Conservation (phyloP, 2,888 invertebrate genomes). For the Phengaris arion region DNA sequence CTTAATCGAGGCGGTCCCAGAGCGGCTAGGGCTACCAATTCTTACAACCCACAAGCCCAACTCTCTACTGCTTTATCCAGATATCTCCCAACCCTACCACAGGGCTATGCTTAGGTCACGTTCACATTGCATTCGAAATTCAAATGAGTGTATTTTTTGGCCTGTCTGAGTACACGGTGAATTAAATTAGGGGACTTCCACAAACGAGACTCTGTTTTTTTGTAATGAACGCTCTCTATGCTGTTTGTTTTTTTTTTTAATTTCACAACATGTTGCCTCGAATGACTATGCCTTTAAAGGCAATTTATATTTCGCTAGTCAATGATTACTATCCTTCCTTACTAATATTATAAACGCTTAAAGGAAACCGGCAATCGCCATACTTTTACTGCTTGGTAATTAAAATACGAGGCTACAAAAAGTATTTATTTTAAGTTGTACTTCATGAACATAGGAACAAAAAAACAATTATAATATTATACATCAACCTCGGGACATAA, state of each 20-base stretch:
- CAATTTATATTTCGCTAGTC: neutral
- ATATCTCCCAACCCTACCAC: conserved; percentile 41
- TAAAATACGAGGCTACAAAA: too few species aligned
- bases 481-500: too few species aligned
- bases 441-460: too few species aligned
- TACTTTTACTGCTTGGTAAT: too few species aligned
- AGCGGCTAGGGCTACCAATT: conserved; percentile 36
- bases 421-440: too few species aligned
- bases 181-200: conserved; percentile 61
- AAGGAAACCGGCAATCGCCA: too few species aligned
- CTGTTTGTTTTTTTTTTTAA: conserved; percentile 2
- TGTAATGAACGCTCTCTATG: conserved; percentile 33
- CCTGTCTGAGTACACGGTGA: conserved; percentile 64
- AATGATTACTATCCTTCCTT: neutral
- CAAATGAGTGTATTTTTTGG: conserved; percentile 74
- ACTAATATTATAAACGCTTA: neutral
- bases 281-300: neutral
- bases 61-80: neutral
- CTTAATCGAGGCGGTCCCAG: conserved; percentile 40
- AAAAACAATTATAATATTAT: too few species aligned
- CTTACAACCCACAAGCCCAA: too few species aligned
- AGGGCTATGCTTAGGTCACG: conserved; percentile 66
- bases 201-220: conserved; percentile 37
- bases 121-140: conserved; percentile 69
- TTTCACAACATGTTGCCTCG: neutral